Conservation (phyloP, 2,888 invertebrate genomes). For the Dysmachus trigonus region DNA sequence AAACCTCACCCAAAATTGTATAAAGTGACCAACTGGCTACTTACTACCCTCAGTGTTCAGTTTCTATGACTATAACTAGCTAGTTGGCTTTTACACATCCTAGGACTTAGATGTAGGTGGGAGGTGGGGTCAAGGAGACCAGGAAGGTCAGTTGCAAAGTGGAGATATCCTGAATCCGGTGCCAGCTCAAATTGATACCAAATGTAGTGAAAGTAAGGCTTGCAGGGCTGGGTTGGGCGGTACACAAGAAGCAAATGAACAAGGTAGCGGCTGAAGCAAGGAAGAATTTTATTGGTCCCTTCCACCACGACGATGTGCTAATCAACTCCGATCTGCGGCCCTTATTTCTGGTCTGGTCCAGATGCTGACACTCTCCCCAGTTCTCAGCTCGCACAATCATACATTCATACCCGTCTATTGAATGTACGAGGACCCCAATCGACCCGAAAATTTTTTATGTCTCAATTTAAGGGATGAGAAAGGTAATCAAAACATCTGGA, state of each 20-base stretch:
- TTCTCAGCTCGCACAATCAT: background rate
- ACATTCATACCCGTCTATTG: background rate
- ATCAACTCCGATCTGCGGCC: background rate
- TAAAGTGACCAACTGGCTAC: background rate
- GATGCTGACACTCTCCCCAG: background rate
- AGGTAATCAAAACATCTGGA: background rate
- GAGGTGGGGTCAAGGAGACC: background rate
- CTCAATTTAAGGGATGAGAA: background rate
- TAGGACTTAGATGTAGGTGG: background rate
- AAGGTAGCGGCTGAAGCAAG: background rate
- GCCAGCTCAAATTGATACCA: constrained; percentile 15
- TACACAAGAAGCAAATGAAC: background rate
- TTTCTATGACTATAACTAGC: background rate
- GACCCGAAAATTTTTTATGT: background rate
- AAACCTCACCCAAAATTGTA: background rate
- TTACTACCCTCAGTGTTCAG: background rate
- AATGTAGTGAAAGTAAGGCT: constrained; percentile 22
- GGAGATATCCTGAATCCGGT: background rate
- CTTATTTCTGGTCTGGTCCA: background rate
- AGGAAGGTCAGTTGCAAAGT: background rate
- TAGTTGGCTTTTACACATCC: background rate
- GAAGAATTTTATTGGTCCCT: background rate
- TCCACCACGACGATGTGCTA: background rate
- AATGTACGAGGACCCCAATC: background rate
- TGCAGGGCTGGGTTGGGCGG: background rate